Base-by-base conservation (phyloP, 2,113 vertebrate species). In the Catagonus wagneri region DNA sequence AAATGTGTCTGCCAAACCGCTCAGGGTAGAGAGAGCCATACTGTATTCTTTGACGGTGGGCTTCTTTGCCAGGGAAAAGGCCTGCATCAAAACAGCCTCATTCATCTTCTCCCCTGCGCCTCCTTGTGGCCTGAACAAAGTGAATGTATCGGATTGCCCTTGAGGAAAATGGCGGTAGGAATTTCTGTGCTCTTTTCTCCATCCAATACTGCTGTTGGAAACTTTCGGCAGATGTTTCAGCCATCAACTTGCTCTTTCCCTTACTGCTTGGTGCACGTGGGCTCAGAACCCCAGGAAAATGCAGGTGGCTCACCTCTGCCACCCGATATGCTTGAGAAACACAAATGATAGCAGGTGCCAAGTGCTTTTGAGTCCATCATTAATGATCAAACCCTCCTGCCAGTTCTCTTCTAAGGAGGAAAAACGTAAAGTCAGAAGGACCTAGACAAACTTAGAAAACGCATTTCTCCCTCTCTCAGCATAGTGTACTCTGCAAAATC, bases 21-120 rank as follows among this genome's bases (percentile, higher is more conserved):
- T 66, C 32, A 19, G 85, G 22, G 78, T 63, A 75, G 78, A 85
- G 50, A 68, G 65, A 93, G 71, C 65, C 85, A 22, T 50, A 39
- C 83, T 93, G 93, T 91, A 89, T 78, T 85, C 93, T 93, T 60
- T 89, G 91, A 96, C 11, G 61, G 68, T 83, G 94, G 93, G 74
- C 52, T 97, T 79, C 19, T 36, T 87, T 95, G 89, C 91, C 91
- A 96, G 63, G n/a, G 71, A 87, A 74, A 10, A 69, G 50, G 65
- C 52, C 29, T 74, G 66, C 32, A 56, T 4, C 93, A 93, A 65
- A 95, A 90, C 52, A 65, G 54, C 34, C 86, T 83, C 34, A 71
- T 68, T 88, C 15, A 6, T 74, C 61, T 89, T 95, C 29, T 78
- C 22, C 25, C 69, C 61, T 50, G 27, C 6, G 63, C 44, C 56